Conservation (phyloP, 2,113 vertebrate genomes). For the Rhineura floridana region DNA sequence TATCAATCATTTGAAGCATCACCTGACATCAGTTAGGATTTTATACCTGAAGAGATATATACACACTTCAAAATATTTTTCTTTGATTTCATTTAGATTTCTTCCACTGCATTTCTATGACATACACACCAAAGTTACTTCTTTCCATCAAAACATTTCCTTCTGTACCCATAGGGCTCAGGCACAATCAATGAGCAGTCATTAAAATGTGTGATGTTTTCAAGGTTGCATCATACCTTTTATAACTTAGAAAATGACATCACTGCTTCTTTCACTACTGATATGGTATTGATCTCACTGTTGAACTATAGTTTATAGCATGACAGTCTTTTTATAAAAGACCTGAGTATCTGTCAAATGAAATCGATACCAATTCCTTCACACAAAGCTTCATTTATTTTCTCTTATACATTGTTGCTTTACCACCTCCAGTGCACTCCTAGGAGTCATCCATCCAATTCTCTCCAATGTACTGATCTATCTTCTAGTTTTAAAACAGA, state of each 20-base stretch:
- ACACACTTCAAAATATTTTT: background rate
- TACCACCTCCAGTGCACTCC: background rate
- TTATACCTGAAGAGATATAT: too few species aligned
- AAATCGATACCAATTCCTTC: background rate
- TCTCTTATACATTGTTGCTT: background rate
- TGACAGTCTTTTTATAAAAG: background rate
- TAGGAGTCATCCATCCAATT: background rate
- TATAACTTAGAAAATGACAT: background rate
- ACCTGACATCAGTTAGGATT: too few species aligned
- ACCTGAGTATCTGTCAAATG: conserved; percentile 13
- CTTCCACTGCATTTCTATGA: conserved; percentile 6
- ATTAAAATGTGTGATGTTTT: conserved; percentile 25
- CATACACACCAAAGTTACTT: conserved; percentile 17
- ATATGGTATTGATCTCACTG: conserved; percentile 15
- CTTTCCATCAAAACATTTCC: conserved; percentile 22
- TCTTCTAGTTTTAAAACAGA: conserved; percentile 23
- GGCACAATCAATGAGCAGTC: background rate
- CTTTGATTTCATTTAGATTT: conserved; percentile 8
- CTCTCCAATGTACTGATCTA: background rate
- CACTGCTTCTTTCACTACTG: conserved; percentile 20
- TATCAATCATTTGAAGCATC: too few species aligned
- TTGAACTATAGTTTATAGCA: conserved; percentile 23
- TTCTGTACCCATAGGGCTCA: background rate
- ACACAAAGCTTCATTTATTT: background rate
- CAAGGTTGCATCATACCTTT: conserved; percentile 1